Percentiles rank a stretch among this genome's conserved stretches.
phyloP scores from a whole-genome alignment of 2,797 vertebrate genomes.

The Clarias laeviceps region DNA sequence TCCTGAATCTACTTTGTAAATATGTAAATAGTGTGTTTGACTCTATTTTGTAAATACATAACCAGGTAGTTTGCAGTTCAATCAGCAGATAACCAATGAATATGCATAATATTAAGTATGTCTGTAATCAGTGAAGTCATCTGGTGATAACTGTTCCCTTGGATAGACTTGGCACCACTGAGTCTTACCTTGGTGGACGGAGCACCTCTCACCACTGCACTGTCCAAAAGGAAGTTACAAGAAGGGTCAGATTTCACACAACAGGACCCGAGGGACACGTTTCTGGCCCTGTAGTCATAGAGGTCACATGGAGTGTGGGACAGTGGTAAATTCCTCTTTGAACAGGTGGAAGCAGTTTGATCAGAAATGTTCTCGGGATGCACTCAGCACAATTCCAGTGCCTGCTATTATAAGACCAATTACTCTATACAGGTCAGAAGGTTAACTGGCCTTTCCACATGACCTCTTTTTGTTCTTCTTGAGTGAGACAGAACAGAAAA shows the following conservation, averaged over 20 bases:
- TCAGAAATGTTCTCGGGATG: slow-evolving; percentile 36
- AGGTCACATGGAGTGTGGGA: slow-evolving; percentile 39
- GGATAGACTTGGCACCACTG: not conserved
- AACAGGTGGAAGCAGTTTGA: slow-evolving; percentile 57
- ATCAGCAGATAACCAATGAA: slow-evolving; percentile 5
- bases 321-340: slow-evolving; percentile 39
- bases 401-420: slow-evolving; percentile 50
- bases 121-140: not conserved
- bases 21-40: not conserved
- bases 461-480: slow-evolving; percentile 53
- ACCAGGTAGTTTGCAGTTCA: not conserved
- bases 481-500: slow-evolving; percentile 41
- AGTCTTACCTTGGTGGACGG: not conserved
- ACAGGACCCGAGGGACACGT: slow-evolving; percentile 42
- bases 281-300: slow-evolving; percentile 20
- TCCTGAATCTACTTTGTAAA: not conserved
- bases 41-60: not conserved
- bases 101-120: not conserved
- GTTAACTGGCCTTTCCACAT: slow-evolving; percentile 42
- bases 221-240: slow-evolving; percentile 39
- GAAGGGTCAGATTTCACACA: slow-evolving; percentile 46
- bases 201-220: not conserved
- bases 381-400: slow-evolving; percentile 26
- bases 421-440: slow-evolving; percentile 47
- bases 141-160: not conserved